phyloP scores from a whole-genome alignment of 1,140 invertebrate species.

The Periplaneta americana region DNA sequence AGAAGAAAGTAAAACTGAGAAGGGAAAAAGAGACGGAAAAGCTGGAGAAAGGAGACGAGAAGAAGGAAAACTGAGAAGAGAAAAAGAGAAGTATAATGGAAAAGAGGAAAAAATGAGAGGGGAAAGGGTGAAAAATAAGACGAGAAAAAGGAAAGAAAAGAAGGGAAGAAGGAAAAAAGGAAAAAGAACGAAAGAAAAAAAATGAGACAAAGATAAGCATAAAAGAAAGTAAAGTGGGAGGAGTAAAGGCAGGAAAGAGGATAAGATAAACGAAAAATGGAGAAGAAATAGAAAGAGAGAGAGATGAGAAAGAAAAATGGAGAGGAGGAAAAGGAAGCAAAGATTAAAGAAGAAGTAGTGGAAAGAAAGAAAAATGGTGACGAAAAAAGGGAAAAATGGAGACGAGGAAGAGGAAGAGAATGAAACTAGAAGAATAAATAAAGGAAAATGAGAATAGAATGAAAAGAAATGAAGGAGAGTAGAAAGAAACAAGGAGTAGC shows the following conservation, averaged over 20 bases:
- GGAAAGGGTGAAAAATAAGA: neutral
- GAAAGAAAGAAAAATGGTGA: neutral
- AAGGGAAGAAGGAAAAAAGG: too few species aligned
- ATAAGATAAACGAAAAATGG: neutral
- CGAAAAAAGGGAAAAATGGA: neutral
- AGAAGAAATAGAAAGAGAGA: neutral
- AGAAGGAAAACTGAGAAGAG: neutral
- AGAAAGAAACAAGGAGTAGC: neutral
- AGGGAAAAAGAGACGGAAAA: neutral
- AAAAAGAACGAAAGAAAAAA: neutral
- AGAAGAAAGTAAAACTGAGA: too few species aligned
- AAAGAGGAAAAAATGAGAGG: neutral
- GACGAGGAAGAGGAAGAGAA: neutral
- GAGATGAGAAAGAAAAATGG: neutral
- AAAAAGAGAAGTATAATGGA: neutral
- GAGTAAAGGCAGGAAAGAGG: neutral
- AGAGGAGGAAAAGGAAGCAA: neutral
- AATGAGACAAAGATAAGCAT: neutral
- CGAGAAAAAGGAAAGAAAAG: too few species aligned
- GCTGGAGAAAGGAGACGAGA: neutral
- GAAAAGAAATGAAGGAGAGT: neutral
- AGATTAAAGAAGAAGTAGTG: neutral
- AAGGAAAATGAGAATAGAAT: neutral
- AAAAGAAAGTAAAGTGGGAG: neutral
- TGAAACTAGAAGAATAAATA: neutral